Evolutionary conservation across 2,113 vertebrate species (phyloP), one percentile per base, ranked within the genome.

Genomic region (Scomber japonicus): DNA sequence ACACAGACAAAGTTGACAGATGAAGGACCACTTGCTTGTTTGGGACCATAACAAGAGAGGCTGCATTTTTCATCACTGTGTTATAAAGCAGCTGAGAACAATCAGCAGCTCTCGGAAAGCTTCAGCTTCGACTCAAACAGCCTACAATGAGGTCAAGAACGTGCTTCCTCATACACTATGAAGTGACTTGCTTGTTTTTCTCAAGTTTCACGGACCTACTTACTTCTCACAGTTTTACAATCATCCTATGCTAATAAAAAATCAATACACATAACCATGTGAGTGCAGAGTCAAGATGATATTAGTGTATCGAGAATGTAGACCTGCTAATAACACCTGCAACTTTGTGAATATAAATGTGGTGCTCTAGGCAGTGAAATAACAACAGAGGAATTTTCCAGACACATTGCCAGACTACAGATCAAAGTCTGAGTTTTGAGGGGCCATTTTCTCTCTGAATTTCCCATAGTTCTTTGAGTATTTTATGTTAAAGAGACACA

Each of bases 91-190:
- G 86, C 81, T 77, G 83, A 88, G 54, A 83, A 71, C 69, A 56
- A 73, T 89, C 83, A 87, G 75, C 48, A 73, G 54, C 54, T 3
- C 27, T 44, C 63, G 24, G 44, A 64, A 49, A 17, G 24, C 27
- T 63, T 48, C 53, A 21, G 51, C 5, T 51, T 4, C 16, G 67
- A 74, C 65, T 48, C 12, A 0, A 75, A 79, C 50, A 27, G 71
- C 51, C 61, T n/a, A 24, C 11, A n/a, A 19, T 11, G 19, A 78
- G 82, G 89, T 92, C 88, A 92, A 85, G 56, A 75, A 61, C 78
- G 50, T 68, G 45, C 72, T 84, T 91, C 80, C 75, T 78, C 61
- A 12, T 31, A 62, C 51, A 44, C 10, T 62, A 81, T 49, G 55
- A 31, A 67, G 59, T 17, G 61, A 55, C 9, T 44, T 46, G 21